Evolutionary conservation across 2,113 vertebrate genomes (phyloP).

Genomic region (Ammospiza nelsoni): DNA sequence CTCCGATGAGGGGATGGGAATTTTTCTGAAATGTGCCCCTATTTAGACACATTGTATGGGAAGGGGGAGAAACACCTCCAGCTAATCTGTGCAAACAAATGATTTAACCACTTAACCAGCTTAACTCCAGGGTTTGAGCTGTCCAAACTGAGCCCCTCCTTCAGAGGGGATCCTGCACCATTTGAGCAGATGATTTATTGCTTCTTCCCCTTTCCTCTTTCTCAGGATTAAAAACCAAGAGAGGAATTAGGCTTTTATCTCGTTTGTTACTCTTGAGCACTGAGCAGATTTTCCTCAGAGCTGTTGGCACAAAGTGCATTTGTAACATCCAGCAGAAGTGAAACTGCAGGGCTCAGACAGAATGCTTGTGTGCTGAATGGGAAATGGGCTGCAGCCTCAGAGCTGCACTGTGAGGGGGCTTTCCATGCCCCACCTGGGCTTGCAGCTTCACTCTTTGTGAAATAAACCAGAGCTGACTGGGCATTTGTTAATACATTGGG

Average conservation of each 20-base stretch:
- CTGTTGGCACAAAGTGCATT: neutral
- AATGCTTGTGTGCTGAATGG: neutral
- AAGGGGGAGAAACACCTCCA: neutral
- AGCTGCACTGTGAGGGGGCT: neutral
- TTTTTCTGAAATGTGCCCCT: neutral
- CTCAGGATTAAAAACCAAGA: neutral
- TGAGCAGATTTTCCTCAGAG: neutral
- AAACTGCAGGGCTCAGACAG: neutral
- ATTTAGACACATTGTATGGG: fast-evolving
- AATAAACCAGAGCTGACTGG: neutral
- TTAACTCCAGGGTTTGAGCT: neutral
- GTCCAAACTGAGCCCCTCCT: fast-evolving
- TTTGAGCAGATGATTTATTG: neutral
- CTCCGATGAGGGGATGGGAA: fast-evolving
- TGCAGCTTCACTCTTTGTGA: neutral
- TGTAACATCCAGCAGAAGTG: neutral
- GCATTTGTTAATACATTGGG: neutral
- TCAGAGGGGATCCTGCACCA: neutral
- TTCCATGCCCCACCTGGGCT: neutral
- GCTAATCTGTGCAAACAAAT: neutral
- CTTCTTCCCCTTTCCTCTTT: neutral
- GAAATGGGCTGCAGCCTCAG: neutral
- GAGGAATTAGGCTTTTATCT: neutral
- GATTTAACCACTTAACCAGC: neutral
- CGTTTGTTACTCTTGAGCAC: neutral